Evolutionary conservation across 1,140 invertebrate genomes (phyloP), one percentile per base, ranked within the genome.

Genomic region (Himalopsyche phryganea): DNA sequence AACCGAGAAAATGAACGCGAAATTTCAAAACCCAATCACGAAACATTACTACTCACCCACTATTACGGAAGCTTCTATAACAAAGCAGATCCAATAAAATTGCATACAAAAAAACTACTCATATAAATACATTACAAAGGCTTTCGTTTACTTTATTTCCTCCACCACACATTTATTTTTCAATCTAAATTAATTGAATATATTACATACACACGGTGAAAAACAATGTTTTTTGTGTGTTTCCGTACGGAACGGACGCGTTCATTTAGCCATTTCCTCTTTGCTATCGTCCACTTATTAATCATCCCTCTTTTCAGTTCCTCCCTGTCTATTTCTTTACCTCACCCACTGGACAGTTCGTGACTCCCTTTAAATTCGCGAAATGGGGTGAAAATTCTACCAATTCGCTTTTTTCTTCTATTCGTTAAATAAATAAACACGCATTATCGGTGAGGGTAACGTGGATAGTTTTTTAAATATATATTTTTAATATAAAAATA

Each of bases 331-430:
- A 28, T 28, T 28, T 49, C 19, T 36, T 61, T 47, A 17, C 40
- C 48, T 7, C 46, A 38, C 40, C n/a, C 13, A 15, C 13, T 38
- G 47, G 10, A 46, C 54, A 40, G 38, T 44, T 38, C 41, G 10
- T 14, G 23, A 17, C 38, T 52, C 60, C 54, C 50, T 63, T 54
- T 56, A 63, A 63, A 63, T 59, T 63, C 41, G 36, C 35, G 56
- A 58, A 63, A 63, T 63, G 61, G 56, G 56, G 48, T 59, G 56
- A 63, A 63, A 63, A 58, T 52, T 59, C 47, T 17, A 11, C 18
- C 56, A 36, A 63, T 63, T 56, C 44, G 54, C 50, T 63, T 58
- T 63, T 63, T 63, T 48, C 51, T 49, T 20, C 32, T 14, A 35
- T 44, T 50, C 14, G 51, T 48, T 51, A 63, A 62, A 62, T 58